Conservation (phyloP, 1,140 invertebrate genomes). For the Eupristina koningsbergeri region DNA sequence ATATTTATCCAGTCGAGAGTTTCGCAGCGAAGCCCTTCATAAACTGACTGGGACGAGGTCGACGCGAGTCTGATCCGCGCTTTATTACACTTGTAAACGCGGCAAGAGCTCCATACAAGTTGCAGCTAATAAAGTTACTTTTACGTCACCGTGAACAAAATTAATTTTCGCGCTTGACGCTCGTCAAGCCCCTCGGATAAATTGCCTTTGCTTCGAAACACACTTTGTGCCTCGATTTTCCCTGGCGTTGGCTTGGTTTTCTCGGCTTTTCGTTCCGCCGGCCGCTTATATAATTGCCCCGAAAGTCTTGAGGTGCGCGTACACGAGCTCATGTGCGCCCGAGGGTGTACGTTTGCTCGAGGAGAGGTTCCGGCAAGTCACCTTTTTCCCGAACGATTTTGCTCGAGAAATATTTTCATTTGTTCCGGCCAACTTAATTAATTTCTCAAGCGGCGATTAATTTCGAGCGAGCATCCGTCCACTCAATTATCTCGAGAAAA, state of each 20-base stretch:
- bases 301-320: conserved; percentile 1
- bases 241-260: not conserved
- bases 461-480: not conserved
- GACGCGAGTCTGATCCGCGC: not conserved
- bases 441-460: conserved; percentile 35
- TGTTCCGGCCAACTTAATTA: conserved; percentile 30
- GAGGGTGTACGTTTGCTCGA: not conserved
- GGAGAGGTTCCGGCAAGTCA: not conserved
- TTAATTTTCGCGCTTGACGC: conserved; percentile 52
- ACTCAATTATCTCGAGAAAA: conserved; percentile 37
- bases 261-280: conserved; percentile 16
- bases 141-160: conserved; percentile 53
- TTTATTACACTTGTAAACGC: conserved; percentile 23
- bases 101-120: not conserved
- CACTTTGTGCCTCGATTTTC: conserved; percentile 34
- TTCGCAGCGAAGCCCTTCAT: conserved; percentile 19
- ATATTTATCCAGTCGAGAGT: conserved; percentile 24
- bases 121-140: conserved; percentile 53
- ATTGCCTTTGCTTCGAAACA: conserved; percentile 33
- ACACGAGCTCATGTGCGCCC: not conserved
- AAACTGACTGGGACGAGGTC: conserved; percentile 1
- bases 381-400: conserved; percentile 10
- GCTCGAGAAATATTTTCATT: conserved; percentile 28
- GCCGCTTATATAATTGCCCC: not conserved
- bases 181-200: conserved; percentile 41